phyloP scores from a whole-genome alignment of 2,797 vertebrate species.

The Propithecus deckenii region DNA sequence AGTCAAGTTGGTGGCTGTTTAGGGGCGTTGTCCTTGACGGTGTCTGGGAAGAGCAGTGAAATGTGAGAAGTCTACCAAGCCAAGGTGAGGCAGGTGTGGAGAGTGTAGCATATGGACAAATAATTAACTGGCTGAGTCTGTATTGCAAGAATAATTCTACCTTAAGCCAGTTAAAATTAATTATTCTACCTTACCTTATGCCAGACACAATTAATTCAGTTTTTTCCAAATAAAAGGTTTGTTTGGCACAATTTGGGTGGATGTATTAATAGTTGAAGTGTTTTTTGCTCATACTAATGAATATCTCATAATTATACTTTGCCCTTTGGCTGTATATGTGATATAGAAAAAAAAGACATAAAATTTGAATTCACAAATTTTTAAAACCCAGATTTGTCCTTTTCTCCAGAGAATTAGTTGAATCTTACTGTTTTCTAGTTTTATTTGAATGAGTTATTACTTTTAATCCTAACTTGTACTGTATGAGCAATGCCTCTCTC shows the following conservation, averaged over 20 bases:
- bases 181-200: slow-evolving; percentile 33
- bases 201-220: slow-evolving; percentile 20
- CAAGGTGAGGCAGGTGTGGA: not conserved
- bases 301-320: not conserved
- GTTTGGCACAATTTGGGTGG: not conserved
- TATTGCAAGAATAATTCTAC: slow-evolving; percentile 9
- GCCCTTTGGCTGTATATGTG: not conserved
- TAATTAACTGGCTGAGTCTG: slow-evolving; percentile 32
- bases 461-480: not conserved
- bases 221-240: slow-evolving; percentile 14
- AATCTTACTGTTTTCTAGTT: not conserved
- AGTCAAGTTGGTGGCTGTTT: not conserved
- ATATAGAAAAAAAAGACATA: not conserved
- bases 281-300: not conserved
- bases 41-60: too few relatives aligned
- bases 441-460: not conserved
- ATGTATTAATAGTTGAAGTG: not conserved
- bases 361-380: not conserved
- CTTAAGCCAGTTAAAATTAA: slow-evolving; percentile 52
- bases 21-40: not conserved
- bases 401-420: not conserved
- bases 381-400: not conserved
- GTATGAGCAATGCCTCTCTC: not conserved
- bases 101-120: slow-evolving; percentile 2
- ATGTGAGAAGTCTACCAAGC: not conserved